Percentiles rank a stretch among this genome's conserved stretches.
Evolutionary conservation across 1,140 invertebrate genomes (phyloP).

Genomic region (Rhynchophorus ferrugineus): DNA sequence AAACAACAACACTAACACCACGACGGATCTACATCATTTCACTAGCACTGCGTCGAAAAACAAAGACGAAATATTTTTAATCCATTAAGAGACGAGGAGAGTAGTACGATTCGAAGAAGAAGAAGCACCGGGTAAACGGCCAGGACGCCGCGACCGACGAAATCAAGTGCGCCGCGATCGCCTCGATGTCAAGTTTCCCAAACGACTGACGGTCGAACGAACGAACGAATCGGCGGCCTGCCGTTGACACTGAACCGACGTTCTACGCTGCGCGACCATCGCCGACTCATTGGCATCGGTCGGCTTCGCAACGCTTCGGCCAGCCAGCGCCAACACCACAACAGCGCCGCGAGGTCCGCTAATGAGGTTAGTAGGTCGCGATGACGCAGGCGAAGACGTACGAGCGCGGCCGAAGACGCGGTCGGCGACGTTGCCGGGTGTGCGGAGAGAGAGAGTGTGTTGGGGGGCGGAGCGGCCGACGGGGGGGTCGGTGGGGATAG

Average conservation of each 20-base stretch:
- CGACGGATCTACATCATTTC: neutral
- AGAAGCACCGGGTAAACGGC: neutral
- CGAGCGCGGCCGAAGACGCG: slow-evolving; percentile 25
- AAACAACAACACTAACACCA: neutral
- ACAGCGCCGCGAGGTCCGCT: slow-evolving; percentile 33
- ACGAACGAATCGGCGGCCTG: neutral
- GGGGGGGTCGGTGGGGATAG: neutral
- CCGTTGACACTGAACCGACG: slow-evolving; percentile 15
- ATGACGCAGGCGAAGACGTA: slow-evolving; percentile 35
- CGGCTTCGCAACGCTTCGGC: slow-evolving; percentile 6
- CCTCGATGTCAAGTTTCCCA: slow-evolving; percentile 12
- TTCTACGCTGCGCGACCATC: slow-evolving; percentile 26
- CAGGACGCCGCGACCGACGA: slow-evolving; percentile 1
- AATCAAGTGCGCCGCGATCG: slow-evolving; percentile 10
- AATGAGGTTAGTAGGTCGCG: slow-evolving; percentile 40
- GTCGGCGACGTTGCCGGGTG: slow-evolving; percentile 20
- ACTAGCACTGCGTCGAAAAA: slow-evolving; percentile 8
- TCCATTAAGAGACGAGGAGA: too few species aligned
- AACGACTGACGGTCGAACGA: slow-evolving; percentile 5
- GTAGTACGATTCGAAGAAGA: too few species aligned
- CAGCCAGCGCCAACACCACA: slow-evolving; percentile 12
- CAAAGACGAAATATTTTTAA: too few species aligned
- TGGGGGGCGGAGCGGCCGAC: neutral
- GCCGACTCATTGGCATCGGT: slow-evolving; percentile 34
- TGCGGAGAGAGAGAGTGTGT: neutral